Evolutionary conservation across 2,113 vertebrate species (phyloP).

Genomic region (Danionella cerebrum): DNA sequence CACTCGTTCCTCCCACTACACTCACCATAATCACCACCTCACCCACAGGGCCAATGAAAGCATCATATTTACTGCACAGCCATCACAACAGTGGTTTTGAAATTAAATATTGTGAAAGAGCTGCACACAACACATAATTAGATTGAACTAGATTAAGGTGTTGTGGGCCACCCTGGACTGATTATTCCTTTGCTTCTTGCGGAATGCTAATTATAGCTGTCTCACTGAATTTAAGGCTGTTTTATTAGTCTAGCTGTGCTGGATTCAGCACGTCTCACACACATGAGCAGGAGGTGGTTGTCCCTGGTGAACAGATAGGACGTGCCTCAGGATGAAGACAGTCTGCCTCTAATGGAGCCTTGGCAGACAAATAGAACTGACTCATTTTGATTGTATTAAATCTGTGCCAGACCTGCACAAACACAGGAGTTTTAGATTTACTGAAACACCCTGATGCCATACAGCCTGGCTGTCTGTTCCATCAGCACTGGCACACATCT

Average conservation of each 20-base stretch:
- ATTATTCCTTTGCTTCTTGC: slow-evolving; percentile 2
- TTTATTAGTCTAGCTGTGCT: slow-evolving; percentile 16
- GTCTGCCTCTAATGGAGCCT: background rate
- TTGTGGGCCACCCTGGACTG: slow-evolving; percentile 3
- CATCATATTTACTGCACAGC: background rate
- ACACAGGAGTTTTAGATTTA: slow-evolving; percentile 12
- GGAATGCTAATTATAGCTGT: slow-evolving; percentile 11
- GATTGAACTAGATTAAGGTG: slow-evolving; percentile 15
- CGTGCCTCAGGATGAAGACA: background rate
- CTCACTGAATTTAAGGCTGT: slow-evolving; percentile 4
- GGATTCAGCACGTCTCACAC: background rate
- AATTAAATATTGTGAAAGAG: background rate
- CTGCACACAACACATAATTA: background rate
- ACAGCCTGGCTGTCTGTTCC: background rate
- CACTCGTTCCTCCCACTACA: slow-evolving; percentile 6
- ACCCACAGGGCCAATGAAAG: background rate
- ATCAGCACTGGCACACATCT: too few species aligned
- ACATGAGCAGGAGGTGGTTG: background rate
- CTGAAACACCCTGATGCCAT: slow-evolving; percentile 9
- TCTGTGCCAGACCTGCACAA: slow-evolving; percentile 32
- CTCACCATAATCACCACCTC: background rate
- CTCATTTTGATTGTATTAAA: slow-evolving; percentile 45
- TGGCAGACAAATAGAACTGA: slow-evolving; percentile 31
- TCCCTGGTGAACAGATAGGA: background rate
- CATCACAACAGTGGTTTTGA: slow-evolving; percentile 8